Evolutionary conservation across 1,140 invertebrate genomes (phyloP).

Genomic region (Arion vulgaris): DNA sequence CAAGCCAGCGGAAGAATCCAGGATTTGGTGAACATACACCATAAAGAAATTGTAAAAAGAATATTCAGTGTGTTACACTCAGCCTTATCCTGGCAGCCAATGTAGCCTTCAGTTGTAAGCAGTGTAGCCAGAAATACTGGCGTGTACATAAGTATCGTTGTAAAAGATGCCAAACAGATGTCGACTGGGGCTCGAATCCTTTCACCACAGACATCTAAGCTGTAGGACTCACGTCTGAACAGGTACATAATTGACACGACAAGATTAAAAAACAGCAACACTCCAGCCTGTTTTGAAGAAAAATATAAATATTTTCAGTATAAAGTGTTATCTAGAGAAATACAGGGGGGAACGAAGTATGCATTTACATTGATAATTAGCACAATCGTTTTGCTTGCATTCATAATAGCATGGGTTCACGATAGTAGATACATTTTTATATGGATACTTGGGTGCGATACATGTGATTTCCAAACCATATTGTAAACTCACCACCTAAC

Average conservation of each 20-base stretch:
- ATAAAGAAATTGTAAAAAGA: constrained; percentile 32
- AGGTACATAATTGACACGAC: constrained; percentile 42
- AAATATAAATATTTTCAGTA: no score
- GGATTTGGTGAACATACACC: constrained; percentile 47
- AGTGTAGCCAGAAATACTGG: constrained; percentile 42
- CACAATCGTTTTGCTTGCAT: no score
- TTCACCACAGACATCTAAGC: constrained; percentile 44
- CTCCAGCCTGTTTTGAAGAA: constrained; percentile 23
- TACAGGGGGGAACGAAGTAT: no score
- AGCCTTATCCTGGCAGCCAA: constrained; percentile 24
- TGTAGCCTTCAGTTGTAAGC: constrained; percentile 43
- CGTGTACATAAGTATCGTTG: constrained; percentile 43
- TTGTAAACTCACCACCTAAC: no score
- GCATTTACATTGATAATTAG: no score
- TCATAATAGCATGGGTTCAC: no score
- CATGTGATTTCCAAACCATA: no score
- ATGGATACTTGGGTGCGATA: no score
- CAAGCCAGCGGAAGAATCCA: constrained; percentile 42
- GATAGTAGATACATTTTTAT: no score
- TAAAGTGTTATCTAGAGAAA: no score
- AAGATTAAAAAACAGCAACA: constrained; percentile 31
- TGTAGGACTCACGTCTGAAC: constrained; percentile 39
- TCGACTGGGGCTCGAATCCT: constrained; percentile 44
- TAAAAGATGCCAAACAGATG: constrained; percentile 45
- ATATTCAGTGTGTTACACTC: constrained; percentile 33